Evolutionary conservation across 2,797 vertebrate species (phyloP).

Genomic region (Tauraco hartlaubi): DNA sequence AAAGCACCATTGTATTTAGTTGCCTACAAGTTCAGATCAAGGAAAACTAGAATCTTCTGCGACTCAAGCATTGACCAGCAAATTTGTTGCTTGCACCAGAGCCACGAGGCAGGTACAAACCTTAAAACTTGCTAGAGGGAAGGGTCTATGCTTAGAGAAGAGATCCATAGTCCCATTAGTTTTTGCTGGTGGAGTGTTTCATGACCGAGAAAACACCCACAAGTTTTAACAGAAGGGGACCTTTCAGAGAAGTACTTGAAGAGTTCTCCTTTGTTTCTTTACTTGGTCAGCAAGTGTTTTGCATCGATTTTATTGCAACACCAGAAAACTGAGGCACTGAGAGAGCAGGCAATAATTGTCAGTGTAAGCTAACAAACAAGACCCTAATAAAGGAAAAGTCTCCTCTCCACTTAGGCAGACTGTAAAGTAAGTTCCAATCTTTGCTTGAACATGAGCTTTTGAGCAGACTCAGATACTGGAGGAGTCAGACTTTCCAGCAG

Average conservation of each 20-base stretch:
- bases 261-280: not conserved
- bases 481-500: not conserved
- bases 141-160: not conserved
- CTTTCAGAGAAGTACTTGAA: not conserved
- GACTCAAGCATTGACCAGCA: not conserved
- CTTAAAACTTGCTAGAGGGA: not conserved
- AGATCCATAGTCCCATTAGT: not conserved
- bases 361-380: not conserved
- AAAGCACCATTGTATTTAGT: not conserved
- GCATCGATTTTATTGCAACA: not conserved
- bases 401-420: not conserved
- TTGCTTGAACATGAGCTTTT: not conserved
- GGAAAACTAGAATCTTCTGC: not conserved
- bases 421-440: not conserved
- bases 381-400: not conserved
- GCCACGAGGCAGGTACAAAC: not conserved
- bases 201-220: not conserved
- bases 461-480: not conserved
- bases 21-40: not conserved
- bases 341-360: not conserved
- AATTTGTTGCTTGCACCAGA: not conserved
- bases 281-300: not conserved
- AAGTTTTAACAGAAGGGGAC: not conserved
- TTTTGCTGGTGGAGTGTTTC: not conserved
- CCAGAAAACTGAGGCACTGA: not conserved